phyloP scores from a whole-genome alignment of 2,797 vertebrate genomes.

The Bryconaethiops microstoma region DNA sequence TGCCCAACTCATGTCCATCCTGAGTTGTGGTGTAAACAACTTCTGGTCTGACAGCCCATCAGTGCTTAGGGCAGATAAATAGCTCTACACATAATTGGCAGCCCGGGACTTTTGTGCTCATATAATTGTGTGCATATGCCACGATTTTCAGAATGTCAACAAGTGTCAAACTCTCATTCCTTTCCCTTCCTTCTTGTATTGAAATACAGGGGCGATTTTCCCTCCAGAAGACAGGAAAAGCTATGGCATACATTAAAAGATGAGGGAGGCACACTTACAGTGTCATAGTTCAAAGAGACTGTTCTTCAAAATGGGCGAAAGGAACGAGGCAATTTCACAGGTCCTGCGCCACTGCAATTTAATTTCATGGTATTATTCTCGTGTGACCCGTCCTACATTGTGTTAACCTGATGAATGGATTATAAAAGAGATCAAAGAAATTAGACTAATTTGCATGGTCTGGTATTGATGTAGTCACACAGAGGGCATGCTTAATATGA shows the following conservation, averaged over 20 bases:
- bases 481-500: background rate
- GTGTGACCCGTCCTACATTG: constrained; percentile 62
- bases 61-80: no score
- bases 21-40: no score
- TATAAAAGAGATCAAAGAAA: constrained; percentile 39
- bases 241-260: background rate
- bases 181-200: background rate
- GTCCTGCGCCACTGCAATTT: constrained; percentile 68
- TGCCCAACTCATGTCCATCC: no score
- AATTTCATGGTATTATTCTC: constrained; percentile 75
- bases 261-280: constrained; percentile 17
- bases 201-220: background rate
- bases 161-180: background rate
- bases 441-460: constrained; percentile 41
- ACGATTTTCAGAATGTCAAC: background rate
- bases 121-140: background rate
- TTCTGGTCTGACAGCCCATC: no score
- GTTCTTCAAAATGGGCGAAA: constrained; percentile 51
- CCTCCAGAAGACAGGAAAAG: constrained; percentile 14
- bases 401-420: constrained; percentile 68
- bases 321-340: constrained; percentile 73
- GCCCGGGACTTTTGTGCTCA: no score
- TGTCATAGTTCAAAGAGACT: constrained; percentile 28
- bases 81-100: no score
- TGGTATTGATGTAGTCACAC: constrained; percentile 45